Evolutionary conservation across 1,140 invertebrate species (phyloP), one percentile per base, ranked within the genome.

Genomic region (Musca vetustissima): DNA sequence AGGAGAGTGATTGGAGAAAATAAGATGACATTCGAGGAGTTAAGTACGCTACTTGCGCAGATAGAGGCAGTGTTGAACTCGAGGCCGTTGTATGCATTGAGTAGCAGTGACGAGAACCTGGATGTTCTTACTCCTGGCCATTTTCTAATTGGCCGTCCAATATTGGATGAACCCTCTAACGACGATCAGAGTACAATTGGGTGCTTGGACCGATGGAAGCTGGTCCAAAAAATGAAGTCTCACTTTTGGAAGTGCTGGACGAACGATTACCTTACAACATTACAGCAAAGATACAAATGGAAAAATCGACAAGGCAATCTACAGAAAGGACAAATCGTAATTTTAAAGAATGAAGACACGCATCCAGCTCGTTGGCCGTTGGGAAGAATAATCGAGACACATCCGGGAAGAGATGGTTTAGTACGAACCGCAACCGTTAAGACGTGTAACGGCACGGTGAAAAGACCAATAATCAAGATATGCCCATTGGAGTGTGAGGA

Each of bases 61-160:
- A 73, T 79, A 15, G 75, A 78, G 69, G 73, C 71, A 8, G 49
- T 74, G 6, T 50, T 76, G 13, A 80, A 78, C 68, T 77, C 76
- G 3, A 66, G 73, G 15, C 75, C 75, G 11, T 19, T 66, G 11
- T 19, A 19, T 49, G 36, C 11, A 4, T 6, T 69, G n/a, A 25
- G 52, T 25, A 69, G 74, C 69, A 69, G 55, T n/a, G 48, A 67
- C 6, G 61, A 72, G 13, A n/a, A n/a, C n/a, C n/a, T 66, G 47
- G 64, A 71, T 17, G 17, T 69, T 53, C 59, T 79, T 13, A 76
- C 74, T n/a, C 74, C 77, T 4, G 28, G 28, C 70, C 76, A 81
- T 71, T 79, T 80, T 66, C 28, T 78, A 11, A 74, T 74, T 28
- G 71, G 71, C 48, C 43, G 69, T 13, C 70, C 71, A 9, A 22